phyloP scores from a whole-genome alignment of 2,797 vertebrate genomes.

The Anabas testudineus region DNA sequence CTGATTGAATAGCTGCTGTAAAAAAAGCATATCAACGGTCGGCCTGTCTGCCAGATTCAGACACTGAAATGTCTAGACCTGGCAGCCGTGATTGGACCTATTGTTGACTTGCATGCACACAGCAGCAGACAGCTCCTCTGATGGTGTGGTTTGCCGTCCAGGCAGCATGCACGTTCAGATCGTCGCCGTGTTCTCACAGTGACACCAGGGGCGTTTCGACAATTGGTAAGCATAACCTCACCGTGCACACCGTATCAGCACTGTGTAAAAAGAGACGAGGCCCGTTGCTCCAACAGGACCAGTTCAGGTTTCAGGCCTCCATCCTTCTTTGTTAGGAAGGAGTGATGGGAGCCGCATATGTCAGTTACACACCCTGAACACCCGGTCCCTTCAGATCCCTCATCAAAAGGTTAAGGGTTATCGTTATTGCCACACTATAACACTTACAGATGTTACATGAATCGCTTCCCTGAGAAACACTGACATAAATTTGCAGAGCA shows the following conservation, averaged over 20 bases:
- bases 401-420: slow-evolving; percentile 11
- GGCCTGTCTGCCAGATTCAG: slow-evolving; percentile 12
- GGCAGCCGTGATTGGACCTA: slow-evolving; percentile 33
- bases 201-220: slow-evolving; percentile 32
- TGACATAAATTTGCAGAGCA: slow-evolving; percentile 35
- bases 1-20: slow-evolving; percentile 22
- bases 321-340: slow-evolving; percentile 2
- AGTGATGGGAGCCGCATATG: neutral
- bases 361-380: neutral
- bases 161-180: slow-evolving; percentile 19
- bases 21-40: slow-evolving; percentile 17
- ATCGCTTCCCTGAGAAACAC: slow-evolving; percentile 41
- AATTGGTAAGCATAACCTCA: slow-evolving; percentile 8
- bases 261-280: neutral
- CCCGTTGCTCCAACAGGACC: neutral
- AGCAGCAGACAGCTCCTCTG: slow-evolving; percentile 18
- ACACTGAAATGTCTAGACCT: slow-evolving; percentile 18
- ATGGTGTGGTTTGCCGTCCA: slow-evolving; percentile 17
- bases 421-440: neutral
- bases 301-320: slow-evolving; percentile 10
- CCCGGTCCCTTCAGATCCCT: slow-evolving; percentile 1
- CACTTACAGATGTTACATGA: slow-evolving; percentile 25
- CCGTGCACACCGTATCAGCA: neutral
- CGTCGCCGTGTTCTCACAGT: slow-evolving; percentile 17
- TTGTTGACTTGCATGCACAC: slow-evolving; percentile 9